A percentile compares a stretch with the other conserved stretches of the same genome.
phyloP scores from a whole-genome alignment of 2,797 vertebrate species.

The Propithecus deckenii region DNA sequence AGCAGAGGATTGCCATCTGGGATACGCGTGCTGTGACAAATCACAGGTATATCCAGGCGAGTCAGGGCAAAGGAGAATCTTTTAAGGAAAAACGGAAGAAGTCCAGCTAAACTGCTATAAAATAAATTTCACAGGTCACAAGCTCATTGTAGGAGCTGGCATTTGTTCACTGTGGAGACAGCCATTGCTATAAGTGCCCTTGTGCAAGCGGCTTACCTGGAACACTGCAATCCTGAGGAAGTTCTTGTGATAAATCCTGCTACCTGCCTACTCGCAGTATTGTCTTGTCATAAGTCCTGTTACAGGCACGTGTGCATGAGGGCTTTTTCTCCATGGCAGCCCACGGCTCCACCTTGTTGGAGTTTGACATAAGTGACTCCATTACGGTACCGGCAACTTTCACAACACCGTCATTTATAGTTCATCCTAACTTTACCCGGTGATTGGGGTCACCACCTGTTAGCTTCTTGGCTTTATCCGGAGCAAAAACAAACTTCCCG shows the following conservation, averaged over 20 bases:
- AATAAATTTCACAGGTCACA: not conserved
- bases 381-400: not conserved
- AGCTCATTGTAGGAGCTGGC: rapidly evolving
- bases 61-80: not conserved
- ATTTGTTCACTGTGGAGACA: not conserved
- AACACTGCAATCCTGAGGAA: not conserved
- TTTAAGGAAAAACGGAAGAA: not conserved
- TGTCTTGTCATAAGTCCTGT: not conserved
- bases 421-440: not conserved
- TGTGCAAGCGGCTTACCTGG: not conserved
- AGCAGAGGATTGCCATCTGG: not conserved
- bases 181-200: not conserved
- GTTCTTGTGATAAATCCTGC: not conserved
- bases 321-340: not conserved
- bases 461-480: not conserved
- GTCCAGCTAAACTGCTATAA: not conserved
- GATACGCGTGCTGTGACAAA: not conserved
- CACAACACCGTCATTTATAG: not conserved
- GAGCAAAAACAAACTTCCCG: not conserved
- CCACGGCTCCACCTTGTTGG: not conserved
- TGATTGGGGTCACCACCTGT: not conserved
- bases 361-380: not conserved
- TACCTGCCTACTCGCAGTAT: not conserved
- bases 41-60: not conserved
- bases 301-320: not conserved